A percentile compares a stretch with the other conserved stretches of the same genome.
Conservation (phyloP, 2,113 vertebrate genomes). For the Cygnus buccinator region DNA sequence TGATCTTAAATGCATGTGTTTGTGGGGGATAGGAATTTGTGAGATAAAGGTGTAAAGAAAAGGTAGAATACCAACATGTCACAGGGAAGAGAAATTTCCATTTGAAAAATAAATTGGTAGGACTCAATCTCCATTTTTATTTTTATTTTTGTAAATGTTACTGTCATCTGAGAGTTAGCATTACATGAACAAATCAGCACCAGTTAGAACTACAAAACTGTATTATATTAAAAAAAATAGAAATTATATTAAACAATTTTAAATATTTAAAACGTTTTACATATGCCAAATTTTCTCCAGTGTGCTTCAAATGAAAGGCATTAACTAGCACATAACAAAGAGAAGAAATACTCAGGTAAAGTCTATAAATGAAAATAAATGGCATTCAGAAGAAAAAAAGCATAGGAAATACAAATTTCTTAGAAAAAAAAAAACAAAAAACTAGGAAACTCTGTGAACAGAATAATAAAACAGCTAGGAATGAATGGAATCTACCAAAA, state of each 20-base stretch:
- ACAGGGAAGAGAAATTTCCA: neutral
- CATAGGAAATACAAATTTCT: neutral
- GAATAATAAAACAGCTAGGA: neutral
- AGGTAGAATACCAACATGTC: neutral
- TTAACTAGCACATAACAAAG: neutral
- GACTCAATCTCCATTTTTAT: neutral
- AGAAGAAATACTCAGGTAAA: neutral
- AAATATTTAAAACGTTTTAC: neutral
- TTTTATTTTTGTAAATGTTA: neutral
- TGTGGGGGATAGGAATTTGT: accelerated
- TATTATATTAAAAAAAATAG: neutral
- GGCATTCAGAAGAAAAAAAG: neutral
- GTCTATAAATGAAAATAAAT: neutral
- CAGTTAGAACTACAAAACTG: neutral
- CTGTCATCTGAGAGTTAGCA: neutral
- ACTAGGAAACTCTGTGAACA: neutral
- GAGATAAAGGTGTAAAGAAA: neutral
- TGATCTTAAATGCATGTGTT: neutral
- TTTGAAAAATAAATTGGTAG: neutral
- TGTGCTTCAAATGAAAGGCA: neutral
- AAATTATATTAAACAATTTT: neutral
- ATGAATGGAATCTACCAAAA: neutral
- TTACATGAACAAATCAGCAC: neutral
- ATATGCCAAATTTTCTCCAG: neutral
- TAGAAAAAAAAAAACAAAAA: neutral